Percentiles rank a stretch among this genome's conserved stretches.
Evolutionary conservation across 1,140 invertebrate genomes (phyloP).

Genomic region (Heterodera schachtii): DNA sequence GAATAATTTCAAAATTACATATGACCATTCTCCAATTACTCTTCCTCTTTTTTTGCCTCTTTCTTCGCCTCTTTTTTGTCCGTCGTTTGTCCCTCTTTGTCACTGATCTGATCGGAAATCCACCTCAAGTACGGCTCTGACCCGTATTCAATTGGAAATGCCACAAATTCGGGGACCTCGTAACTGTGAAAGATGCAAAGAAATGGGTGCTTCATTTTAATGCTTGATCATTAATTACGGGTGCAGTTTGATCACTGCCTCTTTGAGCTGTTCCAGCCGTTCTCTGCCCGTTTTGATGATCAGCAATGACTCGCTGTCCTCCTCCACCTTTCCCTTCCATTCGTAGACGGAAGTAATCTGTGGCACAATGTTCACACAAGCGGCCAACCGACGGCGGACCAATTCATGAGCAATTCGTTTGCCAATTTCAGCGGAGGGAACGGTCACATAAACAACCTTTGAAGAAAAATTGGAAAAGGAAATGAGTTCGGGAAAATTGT

Average conservation of each 20-base stretch:
- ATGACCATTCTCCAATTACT: background rate
- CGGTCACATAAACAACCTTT: constrained; percentile 33
- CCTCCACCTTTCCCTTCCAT: constrained; percentile 25
- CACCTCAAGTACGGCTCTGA: constrained; percentile 22
- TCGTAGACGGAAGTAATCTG: constrained; percentile 20
- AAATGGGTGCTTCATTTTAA: background rate
- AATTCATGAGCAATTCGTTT: constrained; percentile 24
- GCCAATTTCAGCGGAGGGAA: constrained; percentile 25
- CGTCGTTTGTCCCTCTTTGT: background rate
- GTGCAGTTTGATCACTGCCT: constrained; percentile 16
- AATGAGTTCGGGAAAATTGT: too few relatives aligned
- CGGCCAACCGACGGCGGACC: constrained; percentile 22
- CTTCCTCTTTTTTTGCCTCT: background rate
- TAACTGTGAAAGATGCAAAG: constrained; percentile 10
- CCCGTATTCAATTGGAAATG: constrained; percentile 26
- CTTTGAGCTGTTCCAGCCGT: background rate
- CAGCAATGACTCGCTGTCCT: constrained; percentile 22
- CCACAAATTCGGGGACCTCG: constrained; percentile 27
- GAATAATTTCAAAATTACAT: background rate
- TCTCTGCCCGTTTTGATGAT: constrained; percentile 27
- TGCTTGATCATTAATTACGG: constrained; percentile 6
- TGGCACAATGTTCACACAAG: constrained; percentile 32
- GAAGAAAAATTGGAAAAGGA: background rate
- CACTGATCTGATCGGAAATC: constrained; percentile 26
- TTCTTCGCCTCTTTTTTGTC: background rate